A percentile compares a stretch with the other conserved stretches of the same genome.
These are phyloP conservation scores for Podocnemis expansa DNA, from an alignment of 2,113 vertebrate genomes.

Conservation along the genomic window DNA sequence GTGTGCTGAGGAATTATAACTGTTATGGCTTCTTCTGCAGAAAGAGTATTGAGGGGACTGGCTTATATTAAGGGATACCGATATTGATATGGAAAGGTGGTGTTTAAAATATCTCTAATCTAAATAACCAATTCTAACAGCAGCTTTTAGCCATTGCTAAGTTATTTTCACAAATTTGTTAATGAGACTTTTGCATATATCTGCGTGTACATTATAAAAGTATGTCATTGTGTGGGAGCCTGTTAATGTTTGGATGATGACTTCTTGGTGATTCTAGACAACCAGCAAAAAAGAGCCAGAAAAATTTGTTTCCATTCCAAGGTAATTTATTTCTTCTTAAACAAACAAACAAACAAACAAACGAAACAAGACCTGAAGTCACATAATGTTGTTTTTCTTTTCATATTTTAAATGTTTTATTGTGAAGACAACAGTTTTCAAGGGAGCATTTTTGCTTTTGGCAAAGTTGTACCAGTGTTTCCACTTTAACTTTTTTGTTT, in stretches of 20 bases:
- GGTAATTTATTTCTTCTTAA: constrained; percentile 15
- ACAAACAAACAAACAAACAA: neutral
- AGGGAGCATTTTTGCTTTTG: neutral
- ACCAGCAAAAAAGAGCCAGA: neutral
- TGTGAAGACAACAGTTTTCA: neutral
- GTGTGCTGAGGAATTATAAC: neutral
- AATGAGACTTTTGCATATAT: neutral
- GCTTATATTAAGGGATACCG: neutral
- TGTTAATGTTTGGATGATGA: neutral
- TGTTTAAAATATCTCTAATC: neutral
- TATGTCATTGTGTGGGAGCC: neutral
- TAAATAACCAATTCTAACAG: neutral
- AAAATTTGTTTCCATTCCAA: neutral
- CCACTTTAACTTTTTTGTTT: neutral
- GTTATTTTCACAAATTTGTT: neutral
- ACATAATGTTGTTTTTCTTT: neutral
- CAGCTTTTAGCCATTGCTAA: neutral
- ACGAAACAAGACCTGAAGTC: neutral
- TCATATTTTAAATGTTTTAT: neutral
- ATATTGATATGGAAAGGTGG: neutral
- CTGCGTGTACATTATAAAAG: neutral
- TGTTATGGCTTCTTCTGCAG: neutral
- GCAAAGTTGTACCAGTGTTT: neutral
- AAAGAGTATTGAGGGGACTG: neutral
- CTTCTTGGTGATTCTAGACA: neutral